These are phyloP conservation scores for Lepidurus packardi DNA, from an alignment of 1,140 invertebrate species.

Conservation along the genomic window DNA sequence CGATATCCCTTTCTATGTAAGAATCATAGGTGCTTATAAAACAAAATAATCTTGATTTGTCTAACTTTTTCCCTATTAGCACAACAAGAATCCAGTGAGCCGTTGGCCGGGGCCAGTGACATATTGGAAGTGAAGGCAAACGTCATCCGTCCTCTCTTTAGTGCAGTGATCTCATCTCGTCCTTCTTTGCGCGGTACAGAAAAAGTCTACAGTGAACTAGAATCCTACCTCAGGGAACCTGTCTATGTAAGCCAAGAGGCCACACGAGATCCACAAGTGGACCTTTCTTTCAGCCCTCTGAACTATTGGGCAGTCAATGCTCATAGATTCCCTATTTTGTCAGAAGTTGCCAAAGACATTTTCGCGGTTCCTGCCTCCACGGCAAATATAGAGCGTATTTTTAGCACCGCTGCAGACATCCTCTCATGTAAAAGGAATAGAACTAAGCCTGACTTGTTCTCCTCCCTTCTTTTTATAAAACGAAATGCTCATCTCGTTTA, in stretches of 20 bases:
- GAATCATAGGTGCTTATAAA: background rate
- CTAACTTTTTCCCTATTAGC: background rate
- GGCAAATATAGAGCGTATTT: conserved; percentile 7
- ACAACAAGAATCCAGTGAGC: background rate
- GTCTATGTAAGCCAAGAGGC: no score
- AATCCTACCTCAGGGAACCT: no score
- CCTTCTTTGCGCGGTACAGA: no score
- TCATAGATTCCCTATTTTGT: background rate
- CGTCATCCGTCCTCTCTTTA: background rate
- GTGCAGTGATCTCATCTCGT: no score
- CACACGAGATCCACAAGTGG: no score
- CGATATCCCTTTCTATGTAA: background rate
- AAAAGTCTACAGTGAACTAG: no score
- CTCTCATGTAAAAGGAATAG: background rate
- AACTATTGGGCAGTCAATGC: conserved; percentile 5
- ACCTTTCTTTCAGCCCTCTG: background rate
- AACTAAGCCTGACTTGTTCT: background rate
- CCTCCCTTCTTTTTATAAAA: background rate
- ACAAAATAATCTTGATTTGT: background rate
- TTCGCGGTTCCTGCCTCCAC: background rate
- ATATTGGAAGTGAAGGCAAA: background rate
- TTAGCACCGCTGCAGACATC: background rate
- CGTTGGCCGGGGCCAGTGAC: background rate
- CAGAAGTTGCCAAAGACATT: background rate
- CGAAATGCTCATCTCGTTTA: background rate